phyloP scores from a whole-genome alignment of 2,888 invertebrate genomes.

The Glyphotaelius pellucidus region DNA sequence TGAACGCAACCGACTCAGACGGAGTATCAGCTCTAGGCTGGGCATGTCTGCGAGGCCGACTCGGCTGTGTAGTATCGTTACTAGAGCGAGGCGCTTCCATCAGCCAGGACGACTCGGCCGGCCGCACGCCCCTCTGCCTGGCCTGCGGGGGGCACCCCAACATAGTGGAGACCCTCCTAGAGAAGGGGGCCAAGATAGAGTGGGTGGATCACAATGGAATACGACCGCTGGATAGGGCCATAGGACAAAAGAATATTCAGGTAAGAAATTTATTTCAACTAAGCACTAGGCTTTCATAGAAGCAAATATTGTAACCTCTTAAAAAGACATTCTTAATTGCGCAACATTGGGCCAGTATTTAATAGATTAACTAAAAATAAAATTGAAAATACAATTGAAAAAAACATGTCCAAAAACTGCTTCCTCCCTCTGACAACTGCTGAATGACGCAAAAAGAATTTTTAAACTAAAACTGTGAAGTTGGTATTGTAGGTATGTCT shows the following conservation, averaged over 20 bases:
- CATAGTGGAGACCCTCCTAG: constrained; percentile 88
- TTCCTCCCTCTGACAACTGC: no score
- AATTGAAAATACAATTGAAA: no score
- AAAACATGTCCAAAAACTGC: no score
- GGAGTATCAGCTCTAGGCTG: constrained; percentile 94
- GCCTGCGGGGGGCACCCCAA: constrained; percentile 85
- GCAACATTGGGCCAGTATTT: no score
- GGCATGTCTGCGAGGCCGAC: constrained; percentile 92
- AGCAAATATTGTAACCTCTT: no score
- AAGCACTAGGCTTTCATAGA: no score
- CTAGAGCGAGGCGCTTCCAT: constrained; percentile 90
- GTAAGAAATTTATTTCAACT: constrained; percentile 69
- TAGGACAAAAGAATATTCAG: constrained; percentile 92
- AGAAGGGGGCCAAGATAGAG: constrained; percentile 93
- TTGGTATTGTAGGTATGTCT: no score
- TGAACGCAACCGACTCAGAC: constrained; percentile 89
- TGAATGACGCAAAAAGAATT: no score
- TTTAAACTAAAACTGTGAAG: no score
- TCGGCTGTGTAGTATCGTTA: constrained; percentile 77
- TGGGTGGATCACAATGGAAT: constrained; percentile 95
- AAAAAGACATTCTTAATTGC: no score
- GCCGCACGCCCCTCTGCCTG: constrained; percentile 93
- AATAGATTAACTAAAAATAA: no score
- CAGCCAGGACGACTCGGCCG: constrained; percentile 90
- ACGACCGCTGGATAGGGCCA: constrained; percentile 94